A percentile compares a stretch with the other conserved stretches of the same genome.
Evolutionary conservation across 2,888 invertebrate species (phyloP).

Genomic region (Nomada lathburiana): DNA sequence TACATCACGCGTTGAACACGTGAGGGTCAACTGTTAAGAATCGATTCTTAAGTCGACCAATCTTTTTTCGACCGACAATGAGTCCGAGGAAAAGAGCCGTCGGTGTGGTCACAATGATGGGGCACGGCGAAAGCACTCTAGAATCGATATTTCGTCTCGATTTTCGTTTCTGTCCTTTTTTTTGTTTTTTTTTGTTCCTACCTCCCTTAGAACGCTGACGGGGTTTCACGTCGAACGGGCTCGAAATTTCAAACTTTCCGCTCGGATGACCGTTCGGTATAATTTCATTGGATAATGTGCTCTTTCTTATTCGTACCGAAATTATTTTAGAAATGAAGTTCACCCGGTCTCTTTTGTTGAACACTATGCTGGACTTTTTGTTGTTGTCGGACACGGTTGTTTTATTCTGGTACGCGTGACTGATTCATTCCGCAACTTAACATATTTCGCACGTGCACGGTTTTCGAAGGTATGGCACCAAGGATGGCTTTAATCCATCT

Average conservation of each 20-base stretch:
- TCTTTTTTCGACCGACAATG: slow-evolving; percentile 10
- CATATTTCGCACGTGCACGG: background rate
- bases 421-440: too few species aligned
- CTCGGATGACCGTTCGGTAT: background rate
- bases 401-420: too few species aligned
- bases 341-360: too few species aligned
- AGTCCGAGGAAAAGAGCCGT: background rate
- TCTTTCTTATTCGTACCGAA: too few species aligned
- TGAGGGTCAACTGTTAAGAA: slow-evolving; percentile 34
- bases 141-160: background rate
- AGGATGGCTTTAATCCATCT: background rate
- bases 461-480: background rate
- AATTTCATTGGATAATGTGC: too few species aligned
- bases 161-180: background rate
- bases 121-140: background rate
- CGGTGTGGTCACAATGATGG: background rate
- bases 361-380: too few species aligned
- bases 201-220: background rate
- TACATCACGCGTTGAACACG: slow-evolving; percentile 25
- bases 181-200: too few species aligned
- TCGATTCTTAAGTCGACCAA: slow-evolving; percentile 28
- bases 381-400: too few species aligned
- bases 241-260: background rate
- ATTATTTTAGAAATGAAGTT: too few species aligned
- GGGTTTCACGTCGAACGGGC: background rate